These are phyloP conservation scores for Drosophila ananassae DNA, from an alignment of 1,140 invertebrate genomes.

Conservation along the genomic window DNA sequence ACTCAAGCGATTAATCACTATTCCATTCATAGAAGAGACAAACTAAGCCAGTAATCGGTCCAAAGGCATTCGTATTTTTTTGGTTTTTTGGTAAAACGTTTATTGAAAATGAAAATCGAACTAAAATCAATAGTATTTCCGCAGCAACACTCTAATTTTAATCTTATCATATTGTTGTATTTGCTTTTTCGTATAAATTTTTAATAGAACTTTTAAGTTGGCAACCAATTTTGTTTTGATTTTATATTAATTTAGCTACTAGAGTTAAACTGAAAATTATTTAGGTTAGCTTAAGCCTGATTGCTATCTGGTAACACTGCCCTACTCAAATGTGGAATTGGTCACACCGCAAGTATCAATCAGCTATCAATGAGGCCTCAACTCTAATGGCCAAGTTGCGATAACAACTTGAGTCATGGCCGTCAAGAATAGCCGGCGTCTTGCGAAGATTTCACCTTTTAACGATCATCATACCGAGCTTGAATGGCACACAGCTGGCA, in stretches of 20 bases:
- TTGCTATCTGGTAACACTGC: neutral
- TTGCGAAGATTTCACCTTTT: conserved; percentile 17
- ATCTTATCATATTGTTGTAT: conserved; percentile 1
- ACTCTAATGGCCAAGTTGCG: neutral
- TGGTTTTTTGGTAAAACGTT: too few relatives aligned
- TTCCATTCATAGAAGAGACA: neutral
- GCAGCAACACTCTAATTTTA: neutral
- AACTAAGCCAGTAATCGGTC: neutral
- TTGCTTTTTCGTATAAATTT: neutral
- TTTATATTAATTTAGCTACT: neutral
- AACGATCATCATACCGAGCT: conserved; percentile 1
- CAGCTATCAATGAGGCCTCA: conserved; percentile 12
- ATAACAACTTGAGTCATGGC: conserved; percentile 25
- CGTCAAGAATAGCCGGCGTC: neutral
- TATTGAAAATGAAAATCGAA: neutral
- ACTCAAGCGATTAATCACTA: neutral
- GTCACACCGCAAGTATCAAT: conserved; percentile 1
- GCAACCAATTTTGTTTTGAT: neutral
- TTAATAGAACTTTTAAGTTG: neutral
- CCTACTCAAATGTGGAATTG: neutral
- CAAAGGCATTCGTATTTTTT: neutral
- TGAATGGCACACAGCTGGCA: neutral
- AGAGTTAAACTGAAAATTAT: too few relatives aligned
- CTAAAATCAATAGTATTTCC: neutral
- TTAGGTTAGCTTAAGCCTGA: too few relatives aligned